phyloP scores from a whole-genome alignment of 2,888 invertebrate species.

The Acrobasis consociella region DNA sequence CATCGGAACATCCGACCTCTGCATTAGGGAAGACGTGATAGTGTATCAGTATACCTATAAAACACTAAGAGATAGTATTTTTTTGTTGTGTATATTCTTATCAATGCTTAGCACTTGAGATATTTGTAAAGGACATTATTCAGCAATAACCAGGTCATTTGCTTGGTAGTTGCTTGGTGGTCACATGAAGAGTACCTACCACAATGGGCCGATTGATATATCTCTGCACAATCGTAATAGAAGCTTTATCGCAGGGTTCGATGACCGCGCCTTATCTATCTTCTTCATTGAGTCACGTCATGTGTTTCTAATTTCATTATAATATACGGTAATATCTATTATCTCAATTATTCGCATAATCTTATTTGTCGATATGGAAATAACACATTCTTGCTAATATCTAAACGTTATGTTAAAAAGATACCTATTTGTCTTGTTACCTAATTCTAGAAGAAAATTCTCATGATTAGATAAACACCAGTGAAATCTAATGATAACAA shows the following conservation, averaged over 20 bases:
- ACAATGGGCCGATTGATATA: conserved; percentile 33
- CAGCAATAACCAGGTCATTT: conserved; percentile 15
- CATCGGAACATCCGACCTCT: no score
- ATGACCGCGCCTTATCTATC: conserved; percentile 63
- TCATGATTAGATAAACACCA: not conserved
- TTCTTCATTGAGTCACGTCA: conserved; percentile 65
- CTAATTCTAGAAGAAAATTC: not conserved
- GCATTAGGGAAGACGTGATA: no score
- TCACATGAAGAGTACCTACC: not conserved
- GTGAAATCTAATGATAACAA: not conserved
- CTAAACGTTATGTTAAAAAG: not conserved
- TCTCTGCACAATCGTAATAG: conserved; percentile 44
- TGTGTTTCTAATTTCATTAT: conserved; percentile 42
- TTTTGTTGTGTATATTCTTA: not conserved
- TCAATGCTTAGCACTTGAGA: not conserved
- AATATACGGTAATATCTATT: conserved; percentile 25
- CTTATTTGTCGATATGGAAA: conserved; percentile 24
- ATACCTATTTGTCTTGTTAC: not conserved
- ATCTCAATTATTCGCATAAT: conserved; percentile 13
- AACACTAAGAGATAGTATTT: not conserved
- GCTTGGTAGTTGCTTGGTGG: conserved; percentile 9
- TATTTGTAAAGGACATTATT: not conserved
- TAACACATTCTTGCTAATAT: conserved; percentile 10
- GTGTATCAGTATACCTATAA: not conserved
- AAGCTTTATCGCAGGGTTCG: conserved; percentile 60